Percentiles rank a stretch among this genome's conserved stretches.
phyloP scores from a whole-genome alignment of 2,113 vertebrate genomes.

The Sialia sialis region DNA sequence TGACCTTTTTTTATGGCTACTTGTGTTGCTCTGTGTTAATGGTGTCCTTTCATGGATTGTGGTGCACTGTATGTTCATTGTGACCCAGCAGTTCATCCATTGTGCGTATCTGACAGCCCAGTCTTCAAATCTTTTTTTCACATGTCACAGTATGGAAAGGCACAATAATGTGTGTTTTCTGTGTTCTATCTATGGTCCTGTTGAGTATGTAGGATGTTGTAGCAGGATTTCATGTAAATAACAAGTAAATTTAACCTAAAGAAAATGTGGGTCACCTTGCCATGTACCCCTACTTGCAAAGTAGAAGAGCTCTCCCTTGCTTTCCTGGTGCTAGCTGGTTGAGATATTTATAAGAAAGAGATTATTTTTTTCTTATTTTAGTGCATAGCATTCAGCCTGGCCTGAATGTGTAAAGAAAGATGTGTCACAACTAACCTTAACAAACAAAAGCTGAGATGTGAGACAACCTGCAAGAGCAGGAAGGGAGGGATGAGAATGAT shows the following conservation, averaged over 20 bases:
- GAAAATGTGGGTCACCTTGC: background rate
- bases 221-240: background rate
- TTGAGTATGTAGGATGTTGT: background rate
- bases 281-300: background rate
- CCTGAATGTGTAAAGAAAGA: background rate
- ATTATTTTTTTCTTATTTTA: background rate
- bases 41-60: background rate
- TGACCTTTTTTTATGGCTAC: background rate
- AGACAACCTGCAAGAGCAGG: background rate
- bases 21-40: background rate
- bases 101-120: background rate
- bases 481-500: background rate
- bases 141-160: background rate
- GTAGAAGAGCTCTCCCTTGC: background rate
- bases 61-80: background rate
- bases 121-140: slow-evolving; percentile 20
- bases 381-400: background rate
- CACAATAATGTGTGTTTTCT: slow-evolving; percentile 37
- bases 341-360: background rate
- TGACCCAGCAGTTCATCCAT: background rate
- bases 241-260: background rate
- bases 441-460: background rate
- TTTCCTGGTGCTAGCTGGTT: background rate
- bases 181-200: background rate
- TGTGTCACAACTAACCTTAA: background rate